phyloP scores from a whole-genome alignment of 2,888 invertebrate genomes.

The Lampropteryx suffumata region DNA sequence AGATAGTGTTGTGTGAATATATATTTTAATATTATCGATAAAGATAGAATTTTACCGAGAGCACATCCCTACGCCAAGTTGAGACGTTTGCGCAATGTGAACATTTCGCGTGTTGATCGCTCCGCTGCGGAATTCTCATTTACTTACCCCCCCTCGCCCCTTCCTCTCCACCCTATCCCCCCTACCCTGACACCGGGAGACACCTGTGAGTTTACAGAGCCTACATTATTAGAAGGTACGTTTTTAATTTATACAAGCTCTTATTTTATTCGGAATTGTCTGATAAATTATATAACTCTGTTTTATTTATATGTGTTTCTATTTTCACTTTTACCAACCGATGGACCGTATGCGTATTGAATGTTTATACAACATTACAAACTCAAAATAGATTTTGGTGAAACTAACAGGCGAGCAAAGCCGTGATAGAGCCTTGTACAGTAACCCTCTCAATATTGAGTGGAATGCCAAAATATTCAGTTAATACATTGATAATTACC shows the following conservation, averaged over 20 bases:
- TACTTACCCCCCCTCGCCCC: constrained; percentile 46
- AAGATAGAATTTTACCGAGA: no score
- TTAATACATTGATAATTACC: constrained; percentile 74
- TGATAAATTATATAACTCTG: no score
- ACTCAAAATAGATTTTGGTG: no score
- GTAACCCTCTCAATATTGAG: constrained; percentile 27
- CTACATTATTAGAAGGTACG: constrained; percentile 8
- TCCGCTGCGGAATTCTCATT: constrained; percentile 78
- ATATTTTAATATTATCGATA: no score
- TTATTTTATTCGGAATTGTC: not conserved
- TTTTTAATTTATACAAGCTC: constrained; percentile 19
- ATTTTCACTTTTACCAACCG: no score
- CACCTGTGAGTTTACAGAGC: constrained; percentile 42
- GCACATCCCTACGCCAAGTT: constrained; percentile 58
- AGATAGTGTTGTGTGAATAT: no score
- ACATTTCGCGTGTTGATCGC: constrained; percentile 81
- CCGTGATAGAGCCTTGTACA: not conserved
- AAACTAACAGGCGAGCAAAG: not conserved
- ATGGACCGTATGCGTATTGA: no score
- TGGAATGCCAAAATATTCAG: constrained; percentile 62
- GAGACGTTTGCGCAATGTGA: constrained; percentile 82
- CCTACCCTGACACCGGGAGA: constrained; percentile 15
- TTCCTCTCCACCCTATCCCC: constrained; percentile 36
- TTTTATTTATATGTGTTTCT: no score
- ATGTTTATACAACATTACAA: no score